A percentile compares a stretch with the other conserved stretches of the same genome.
Evolutionary conservation across 1,140 invertebrate genomes (phyloP).

Genomic region (Ceratina calcarata): DNA sequence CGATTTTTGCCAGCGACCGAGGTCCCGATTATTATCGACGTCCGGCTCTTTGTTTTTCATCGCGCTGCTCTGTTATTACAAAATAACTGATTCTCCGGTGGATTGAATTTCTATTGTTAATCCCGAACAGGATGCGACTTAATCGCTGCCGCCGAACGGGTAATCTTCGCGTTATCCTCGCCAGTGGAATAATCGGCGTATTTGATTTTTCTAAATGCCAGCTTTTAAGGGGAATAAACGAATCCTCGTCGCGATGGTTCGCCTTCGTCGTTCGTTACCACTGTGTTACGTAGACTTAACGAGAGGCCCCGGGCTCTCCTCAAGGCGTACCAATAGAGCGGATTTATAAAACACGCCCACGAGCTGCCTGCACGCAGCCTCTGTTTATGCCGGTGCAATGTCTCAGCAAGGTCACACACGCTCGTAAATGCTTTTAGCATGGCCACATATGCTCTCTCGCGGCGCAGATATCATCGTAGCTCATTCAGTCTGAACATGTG

Average conservation of each 20-base stretch:
- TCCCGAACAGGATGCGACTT: neutral
- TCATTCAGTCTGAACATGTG: slow-evolving; percentile 2
- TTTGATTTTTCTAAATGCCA: neutral
- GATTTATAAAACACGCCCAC: slow-evolving; percentile 51
- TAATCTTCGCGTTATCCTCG: neutral
- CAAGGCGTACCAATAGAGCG: slow-evolving; percentile 34
- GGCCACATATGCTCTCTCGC: slow-evolving; percentile 17
- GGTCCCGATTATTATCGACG: neutral
- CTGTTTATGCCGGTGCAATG: slow-evolving; percentile 73
- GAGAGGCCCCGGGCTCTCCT: neutral
- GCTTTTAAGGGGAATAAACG: neutral
- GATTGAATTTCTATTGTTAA: slow-evolving; percentile 30
- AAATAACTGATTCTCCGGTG: neutral
- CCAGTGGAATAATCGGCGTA: slow-evolving; percentile 16
- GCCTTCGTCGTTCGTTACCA: too few species aligned
- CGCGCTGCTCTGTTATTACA: slow-evolving; percentile 6
- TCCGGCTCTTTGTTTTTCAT: neutral
- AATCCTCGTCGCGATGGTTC: too few species aligned
- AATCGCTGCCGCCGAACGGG: neutral
- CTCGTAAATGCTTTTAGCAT: slow-evolving; percentile 68
- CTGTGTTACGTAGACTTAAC: slow-evolving; percentile 25
- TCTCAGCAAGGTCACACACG: slow-evolving; percentile 70
- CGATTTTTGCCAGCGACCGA: neutral
- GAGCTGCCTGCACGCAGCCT: slow-evolving; percentile 14
- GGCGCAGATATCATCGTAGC: neutral